Evolutionary conservation across 2,113 vertebrate genomes (phyloP).

Genomic region (Tapirus terrestris): DNA sequence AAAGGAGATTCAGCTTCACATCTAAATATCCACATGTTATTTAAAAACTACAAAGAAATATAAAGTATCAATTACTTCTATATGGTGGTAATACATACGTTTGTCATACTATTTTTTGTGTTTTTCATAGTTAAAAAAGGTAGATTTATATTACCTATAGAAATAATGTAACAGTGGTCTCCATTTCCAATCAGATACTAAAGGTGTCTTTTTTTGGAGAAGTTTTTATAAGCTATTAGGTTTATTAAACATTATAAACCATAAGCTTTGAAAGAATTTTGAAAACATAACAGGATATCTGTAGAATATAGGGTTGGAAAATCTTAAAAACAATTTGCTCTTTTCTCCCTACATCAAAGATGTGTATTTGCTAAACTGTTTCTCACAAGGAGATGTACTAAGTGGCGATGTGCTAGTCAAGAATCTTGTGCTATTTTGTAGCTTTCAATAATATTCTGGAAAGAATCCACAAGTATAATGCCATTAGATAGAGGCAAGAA

Average conservation of each 20-base stretch:
- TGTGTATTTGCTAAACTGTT: not conserved
- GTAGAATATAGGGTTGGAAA: not conserved
- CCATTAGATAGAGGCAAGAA: not conserved
- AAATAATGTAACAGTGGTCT: not conserved
- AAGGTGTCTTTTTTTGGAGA: not conserved
- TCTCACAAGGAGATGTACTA: not conserved
- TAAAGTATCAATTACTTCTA: not conserved
- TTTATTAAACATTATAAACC: slow-evolving; percentile 3
- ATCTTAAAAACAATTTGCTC: not conserved
- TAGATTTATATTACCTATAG: not conserved
- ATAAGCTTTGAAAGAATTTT: slow-evolving; percentile 32
- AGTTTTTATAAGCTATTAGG: not conserved
- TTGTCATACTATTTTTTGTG: not conserved
- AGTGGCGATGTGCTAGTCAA: not conserved
- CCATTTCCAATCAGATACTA: not conserved
- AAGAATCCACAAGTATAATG: not conserved
- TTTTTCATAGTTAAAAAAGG: not conserved
- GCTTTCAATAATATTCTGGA: not conserved
- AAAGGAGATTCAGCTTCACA: not conserved
- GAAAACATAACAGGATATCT: not conserved
- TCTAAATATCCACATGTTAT: not conserved
- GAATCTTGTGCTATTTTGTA: not conserved
- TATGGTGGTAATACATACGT: not conserved
- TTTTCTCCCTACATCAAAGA: not conserved
- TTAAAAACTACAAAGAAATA: not conserved